These are phyloP conservation scores for Anthopleura sola DNA, from an alignment of 64 coral and sea anemone species.

Conservation along the genomic window DNA sequence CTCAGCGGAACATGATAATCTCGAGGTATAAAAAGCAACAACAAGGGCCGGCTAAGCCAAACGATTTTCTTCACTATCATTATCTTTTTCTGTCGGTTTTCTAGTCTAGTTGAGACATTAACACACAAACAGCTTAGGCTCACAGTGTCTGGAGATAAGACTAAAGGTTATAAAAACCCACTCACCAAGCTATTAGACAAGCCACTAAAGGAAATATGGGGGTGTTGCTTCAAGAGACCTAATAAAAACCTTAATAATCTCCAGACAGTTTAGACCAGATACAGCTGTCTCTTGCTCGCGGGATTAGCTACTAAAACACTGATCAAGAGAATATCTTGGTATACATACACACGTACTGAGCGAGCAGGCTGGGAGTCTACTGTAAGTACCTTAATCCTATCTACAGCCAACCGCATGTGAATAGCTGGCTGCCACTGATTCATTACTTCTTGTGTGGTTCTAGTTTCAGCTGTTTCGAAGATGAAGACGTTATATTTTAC, in stretches of 20 bases:
- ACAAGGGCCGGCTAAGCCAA: neutral
- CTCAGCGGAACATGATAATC: no score
- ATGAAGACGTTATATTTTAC: slow-evolving; percentile 1
- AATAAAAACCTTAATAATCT: neutral
- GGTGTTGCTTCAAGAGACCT: neutral
- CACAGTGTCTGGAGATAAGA: neutral
- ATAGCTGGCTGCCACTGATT: neutral
- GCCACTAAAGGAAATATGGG: neutral
- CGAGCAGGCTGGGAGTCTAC: neutral
- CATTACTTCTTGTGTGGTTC: neutral
- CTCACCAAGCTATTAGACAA: neutral
- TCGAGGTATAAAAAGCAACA: neutral
- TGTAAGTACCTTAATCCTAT: no score
- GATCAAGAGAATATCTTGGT: no score
- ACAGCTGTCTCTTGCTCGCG: no score
- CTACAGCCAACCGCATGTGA: neutral
- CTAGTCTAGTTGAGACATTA: neutral
- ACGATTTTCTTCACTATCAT: neutral
- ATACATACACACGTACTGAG: no score
- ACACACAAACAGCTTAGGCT: neutral
- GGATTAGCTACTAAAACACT: no score
- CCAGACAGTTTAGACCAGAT: no score
- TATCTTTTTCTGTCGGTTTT: neutral
- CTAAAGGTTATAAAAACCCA: neutral
- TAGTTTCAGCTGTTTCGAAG: neutral